Base-by-base conservation (phyloP, 2,797 vertebrate genomes). In the Chelidonichthys spinosus region DNA sequence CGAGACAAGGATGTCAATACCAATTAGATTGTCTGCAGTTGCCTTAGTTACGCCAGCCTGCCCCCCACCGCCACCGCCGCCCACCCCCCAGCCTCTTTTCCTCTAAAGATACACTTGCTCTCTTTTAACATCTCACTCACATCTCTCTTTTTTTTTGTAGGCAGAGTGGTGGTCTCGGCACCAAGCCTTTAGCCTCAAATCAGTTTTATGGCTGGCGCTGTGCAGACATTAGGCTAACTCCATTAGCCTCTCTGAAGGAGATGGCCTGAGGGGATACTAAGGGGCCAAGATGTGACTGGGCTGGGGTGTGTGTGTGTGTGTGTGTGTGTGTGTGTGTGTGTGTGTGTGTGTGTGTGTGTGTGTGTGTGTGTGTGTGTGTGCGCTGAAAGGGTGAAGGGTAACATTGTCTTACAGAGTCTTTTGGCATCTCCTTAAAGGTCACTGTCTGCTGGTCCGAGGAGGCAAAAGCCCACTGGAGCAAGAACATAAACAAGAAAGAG, bases 1-100 rank as follows among this genome's bases (percentile, higher is more conserved):
- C 66, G 92, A 95, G 95, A 95, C 95, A 93, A 93, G 92, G 91
- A 95, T 94, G 94, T 95, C 95, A 94, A 95, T 95, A 95, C 92
- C 94, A 95, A 95, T 95, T 95, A 94, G 93, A 95, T 93, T 94
- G 93, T 93, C 91, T 94, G 89, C 93, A 92, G 92, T 93, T 92
- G 93, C 93, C 90, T 85, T 91, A 90, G 93, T 89, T 93, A 93
- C 92, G 87, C 90, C 83, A 81, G 88, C 76, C 86, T 76, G 84
- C 79, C 79, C 76, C 73, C 36, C 82, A 60, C 78, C 80, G 11
- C 85, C 78, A 4, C 85, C 72, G 7, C 86, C 63, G 5, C 86
- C 87, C 54, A 18, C 59, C 6, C 81, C 85, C 76, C 72, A 79
- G 64, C 86, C 85, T 78, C 83, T 81, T 84, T 79, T 87, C 72